These are phyloP conservation scores for Drosophila bocki DNA, from an alignment of 1,140 invertebrate species.

Conservation along the genomic window DNA sequence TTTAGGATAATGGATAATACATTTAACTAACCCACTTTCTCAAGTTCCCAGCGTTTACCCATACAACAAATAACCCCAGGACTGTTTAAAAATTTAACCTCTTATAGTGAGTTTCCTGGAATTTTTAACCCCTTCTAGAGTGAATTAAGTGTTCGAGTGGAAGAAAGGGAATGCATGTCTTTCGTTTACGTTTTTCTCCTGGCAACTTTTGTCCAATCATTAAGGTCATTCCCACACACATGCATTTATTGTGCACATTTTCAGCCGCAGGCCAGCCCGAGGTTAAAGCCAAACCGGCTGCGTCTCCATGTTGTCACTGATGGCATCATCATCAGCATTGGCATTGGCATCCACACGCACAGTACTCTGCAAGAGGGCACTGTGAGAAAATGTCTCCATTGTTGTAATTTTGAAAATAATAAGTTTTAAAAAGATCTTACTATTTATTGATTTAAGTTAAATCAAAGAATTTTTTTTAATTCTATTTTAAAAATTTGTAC, in stretches of 20 bases:
- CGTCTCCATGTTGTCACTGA: constrained; percentile 48
- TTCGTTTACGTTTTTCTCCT: constrained; percentile 1
- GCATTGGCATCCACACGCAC: constrained; percentile 26
- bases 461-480: no score
- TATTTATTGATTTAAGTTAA: no score
- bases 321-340: constrained; percentile 42
- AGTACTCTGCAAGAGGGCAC: not conserved
- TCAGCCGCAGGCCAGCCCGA: constrained; percentile 13
- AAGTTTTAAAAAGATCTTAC: no score
- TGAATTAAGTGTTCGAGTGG: not conserved
- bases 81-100: not conserved
- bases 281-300: constrained; percentile 23
- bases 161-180: constrained; percentile 2
- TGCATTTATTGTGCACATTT: constrained; percentile 48
- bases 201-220: constrained; percentile 35
- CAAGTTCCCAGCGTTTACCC: not conserved
- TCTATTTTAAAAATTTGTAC: no score
- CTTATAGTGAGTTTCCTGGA: not conserved
- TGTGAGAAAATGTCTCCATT: not conserved
- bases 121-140: not conserved
- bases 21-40: not conserved
- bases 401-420: no score
- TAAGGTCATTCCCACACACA: constrained; percentile 9
- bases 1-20: no score
- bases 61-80: not conserved